Evolutionary conservation across 2,888 invertebrate species (phyloP).

Genomic region (Yponomeuta cagnagella): DNA sequence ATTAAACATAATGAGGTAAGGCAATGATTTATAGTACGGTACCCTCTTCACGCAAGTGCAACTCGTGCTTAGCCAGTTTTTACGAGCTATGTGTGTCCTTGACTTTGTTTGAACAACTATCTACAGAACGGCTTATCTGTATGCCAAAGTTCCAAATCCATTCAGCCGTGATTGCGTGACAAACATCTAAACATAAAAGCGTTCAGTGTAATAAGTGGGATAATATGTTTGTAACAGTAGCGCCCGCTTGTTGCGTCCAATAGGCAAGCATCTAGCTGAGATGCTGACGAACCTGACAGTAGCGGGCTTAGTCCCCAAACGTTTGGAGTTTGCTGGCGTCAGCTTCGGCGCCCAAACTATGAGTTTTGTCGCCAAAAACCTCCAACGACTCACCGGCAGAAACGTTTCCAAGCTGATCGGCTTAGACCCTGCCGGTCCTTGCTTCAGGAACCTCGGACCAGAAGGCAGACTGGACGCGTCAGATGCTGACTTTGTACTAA

Average conservation of each 20-base stretch:
- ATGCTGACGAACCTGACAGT: constrained; percentile 26
- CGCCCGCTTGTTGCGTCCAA: constrained; percentile 23
- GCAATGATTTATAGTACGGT: too few relatives aligned
- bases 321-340: constrained; percentile 22
- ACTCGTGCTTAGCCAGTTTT: too few relatives aligned
- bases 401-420: constrained; percentile 27
- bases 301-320: constrained; percentile 25
- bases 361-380: constrained; percentile 28
- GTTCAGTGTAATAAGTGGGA: too few relatives aligned
- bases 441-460: constrained; percentile 27
- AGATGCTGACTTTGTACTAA: constrained; percentile 30
- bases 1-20: too few relatives aligned
- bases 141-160: too few relatives aligned
- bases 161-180: not conserved
- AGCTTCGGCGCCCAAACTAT: constrained; percentile 29
- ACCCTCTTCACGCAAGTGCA: too few relatives aligned
- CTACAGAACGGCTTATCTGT: too few relatives aligned
- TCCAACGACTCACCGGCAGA: constrained; percentile 24
- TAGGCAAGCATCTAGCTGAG: constrained; percentile 26
- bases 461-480: constrained; percentile 28
- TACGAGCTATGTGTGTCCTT: too few relatives aligned
- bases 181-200: not conserved
- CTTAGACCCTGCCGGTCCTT: constrained; percentile 30
- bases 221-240: constrained; percentile 13
- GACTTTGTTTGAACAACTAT: too few relatives aligned